Evolutionary conservation across 2,888 invertebrate genomes (phyloP).

Genomic region (Mythimna impura): DNA sequence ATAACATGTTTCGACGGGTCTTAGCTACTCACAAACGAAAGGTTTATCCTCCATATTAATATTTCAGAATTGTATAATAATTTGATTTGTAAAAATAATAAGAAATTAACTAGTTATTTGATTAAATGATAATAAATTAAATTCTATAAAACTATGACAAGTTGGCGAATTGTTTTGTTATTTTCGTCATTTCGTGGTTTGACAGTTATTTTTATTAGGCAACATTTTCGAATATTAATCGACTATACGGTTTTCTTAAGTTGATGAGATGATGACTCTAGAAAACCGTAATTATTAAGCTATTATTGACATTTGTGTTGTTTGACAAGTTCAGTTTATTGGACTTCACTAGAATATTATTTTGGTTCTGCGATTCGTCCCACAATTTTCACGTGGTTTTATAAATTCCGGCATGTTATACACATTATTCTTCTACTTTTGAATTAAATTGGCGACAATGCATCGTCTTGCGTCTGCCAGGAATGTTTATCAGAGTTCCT

Average conservation of each 20-base stretch:
- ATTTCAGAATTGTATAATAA: conserved; percentile 1
- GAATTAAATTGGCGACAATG: conserved; percentile 77
- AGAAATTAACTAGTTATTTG: not conserved
- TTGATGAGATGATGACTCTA: too few relatives aligned
- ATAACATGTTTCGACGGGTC: not conserved
- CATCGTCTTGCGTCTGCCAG: conserved; percentile 85
- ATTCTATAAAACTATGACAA: conserved; percentile 48
- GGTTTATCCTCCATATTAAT: conserved; percentile 79
- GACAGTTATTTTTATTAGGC: conserved; percentile 41
- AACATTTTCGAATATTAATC: conserved; percentile 36
- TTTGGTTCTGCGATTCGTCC: conserved; percentile 70
- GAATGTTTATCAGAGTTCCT: conserved; percentile 83
- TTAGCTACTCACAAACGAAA: conserved; percentile 80
- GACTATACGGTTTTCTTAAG: conserved; percentile 13
- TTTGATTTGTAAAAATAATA: not conserved
- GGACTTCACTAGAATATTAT: conserved; percentile 62
- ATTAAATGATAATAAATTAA: not conserved
- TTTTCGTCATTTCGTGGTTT: conserved; percentile 21
- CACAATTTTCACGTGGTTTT: conserved; percentile 83
- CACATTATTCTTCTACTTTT: conserved; percentile 65
- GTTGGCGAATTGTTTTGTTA: conserved; percentile 60
- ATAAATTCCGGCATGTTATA: conserved; percentile 76
- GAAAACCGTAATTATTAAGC: not conserved
- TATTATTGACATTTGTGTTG: conserved; percentile 14
- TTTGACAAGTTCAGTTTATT: conserved; percentile 17